Base-by-base conservation (phyloP, 2,797 vertebrate genomes). In the Columba guinea region DNA sequence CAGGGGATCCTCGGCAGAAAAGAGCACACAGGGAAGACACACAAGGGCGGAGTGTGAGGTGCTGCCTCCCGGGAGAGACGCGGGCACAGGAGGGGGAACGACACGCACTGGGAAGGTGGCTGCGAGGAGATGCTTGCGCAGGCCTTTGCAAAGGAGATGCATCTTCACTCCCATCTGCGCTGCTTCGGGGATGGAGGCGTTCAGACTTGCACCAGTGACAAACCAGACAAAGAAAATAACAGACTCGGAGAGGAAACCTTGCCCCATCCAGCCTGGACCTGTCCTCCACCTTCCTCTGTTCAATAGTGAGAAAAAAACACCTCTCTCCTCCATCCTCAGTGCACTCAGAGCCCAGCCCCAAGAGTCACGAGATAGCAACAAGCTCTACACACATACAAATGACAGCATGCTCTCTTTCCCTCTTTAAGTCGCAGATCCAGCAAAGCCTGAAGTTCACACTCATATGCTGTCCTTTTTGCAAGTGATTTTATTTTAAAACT, bases 401-500 rank as follows among this genome's bases (percentile, higher is more conserved):
- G 44, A 87, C 74, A 87, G 75, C 67, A 67, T 24, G 63, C 28
- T 67, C 56, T 53, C 24, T 46, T 59, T 15, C 13, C 11, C 15
- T 46, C 7, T 15, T 13, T 12, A 15, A 14, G 11, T 4, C 78
- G 64, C 62, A 82, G 71, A 92, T 56, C 52, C 73, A 89, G 68
- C 64, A 87, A 95, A 79, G 48, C 16, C 77, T 65, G 62, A 75
- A 67, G 83, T 64, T 79, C 62, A 60, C 18, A 48, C 49, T 49
- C 87, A 56, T 4, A 17, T 37, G 15, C 75, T 73, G 23, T 76
- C 85, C 76, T 84, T 91, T 95, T 92, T 73, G 77, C 82, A 87
- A 94, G 87, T 93, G 76, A 67, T 95, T 96, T 97, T 97, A 97
- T 96, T 97, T 94, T 78, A 89, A 94, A 95, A 95, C 79, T 4